Evolutionary conservation across 2,888 invertebrate species (phyloP).

Genomic region (Odontothrips loti): DNA sequence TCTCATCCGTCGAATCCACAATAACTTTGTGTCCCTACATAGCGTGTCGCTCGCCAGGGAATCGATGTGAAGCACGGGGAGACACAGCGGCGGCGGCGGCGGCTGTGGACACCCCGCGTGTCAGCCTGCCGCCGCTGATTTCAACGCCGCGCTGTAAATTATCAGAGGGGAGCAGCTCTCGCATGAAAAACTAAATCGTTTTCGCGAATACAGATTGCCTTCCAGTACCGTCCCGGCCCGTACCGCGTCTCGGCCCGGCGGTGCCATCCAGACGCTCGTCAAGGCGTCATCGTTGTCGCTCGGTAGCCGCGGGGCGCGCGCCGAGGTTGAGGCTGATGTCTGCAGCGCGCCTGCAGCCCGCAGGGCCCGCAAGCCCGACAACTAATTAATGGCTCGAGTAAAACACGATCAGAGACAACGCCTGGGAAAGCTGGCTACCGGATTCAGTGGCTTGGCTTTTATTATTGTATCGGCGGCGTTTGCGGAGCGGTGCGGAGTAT

Average conservation of each 20-base stretch:
- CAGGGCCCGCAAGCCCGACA: too few species aligned
- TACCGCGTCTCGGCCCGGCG: too few species aligned
- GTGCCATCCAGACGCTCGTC: neutral
- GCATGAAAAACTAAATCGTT: slow-evolving; percentile 18
- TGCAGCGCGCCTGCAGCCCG: too few species aligned
- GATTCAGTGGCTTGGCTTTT: too few species aligned
- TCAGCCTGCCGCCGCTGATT: neutral
- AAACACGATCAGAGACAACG: neutral
- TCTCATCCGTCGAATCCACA: too few species aligned
- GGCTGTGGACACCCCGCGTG: neutral
- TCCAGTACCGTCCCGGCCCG: too few species aligned
- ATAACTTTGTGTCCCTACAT: neutral
- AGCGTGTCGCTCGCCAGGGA: neutral
- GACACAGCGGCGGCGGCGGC: neutral
- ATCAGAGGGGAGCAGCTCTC: neutral
- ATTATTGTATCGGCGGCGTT: too few species aligned
- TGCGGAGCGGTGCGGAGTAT: too few species aligned
- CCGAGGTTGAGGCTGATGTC: neutral
- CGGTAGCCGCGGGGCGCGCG: neutral
- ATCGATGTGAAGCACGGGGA: neutral
- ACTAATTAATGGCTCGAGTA: neutral
- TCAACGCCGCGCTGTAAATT: slow-evolving; percentile 8
- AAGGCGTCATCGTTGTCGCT: neutral
- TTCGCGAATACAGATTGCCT: slow-evolving; percentile 20
- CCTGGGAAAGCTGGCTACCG: neutral